A percentile compares a stretch with the other conserved stretches of the same genome.
phyloP scores from a whole-genome alignment of 1,140 invertebrate genomes.

The Teleopsis dalmanni region DNA sequence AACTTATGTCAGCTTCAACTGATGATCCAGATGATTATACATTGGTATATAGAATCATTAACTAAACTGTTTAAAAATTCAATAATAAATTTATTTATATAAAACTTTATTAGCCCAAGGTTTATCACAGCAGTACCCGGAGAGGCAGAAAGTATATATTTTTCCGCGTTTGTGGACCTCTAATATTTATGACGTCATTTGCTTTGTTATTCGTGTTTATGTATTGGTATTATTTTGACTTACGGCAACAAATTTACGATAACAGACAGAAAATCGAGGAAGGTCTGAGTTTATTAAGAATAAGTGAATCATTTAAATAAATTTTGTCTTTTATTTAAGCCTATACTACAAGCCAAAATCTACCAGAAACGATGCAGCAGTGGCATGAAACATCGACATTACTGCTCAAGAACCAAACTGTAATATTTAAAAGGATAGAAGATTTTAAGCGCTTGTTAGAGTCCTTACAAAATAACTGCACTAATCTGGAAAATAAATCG shows the following conservation, averaged over 20 bases:
- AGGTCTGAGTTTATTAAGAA: too few relatives aligned
- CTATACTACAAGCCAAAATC: conserved; percentile 52
- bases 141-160: conserved; percentile 28
- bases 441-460: conserved; percentile 28
- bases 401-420: conserved; percentile 53
- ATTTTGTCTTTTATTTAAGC: conserved; percentile 37
- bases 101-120: conserved; percentile 5
- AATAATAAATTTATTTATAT: neutral
- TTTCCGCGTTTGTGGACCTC: conserved; percentile 31
- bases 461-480: conserved; percentile 24
- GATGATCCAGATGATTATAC: conserved; percentile 45
- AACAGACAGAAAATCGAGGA: conserved; percentile 41
- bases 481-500: conserved; percentile 26
- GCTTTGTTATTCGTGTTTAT: conserved; percentile 29
- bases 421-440: conserved; percentile 22
- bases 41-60: conserved; percentile 25
- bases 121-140: conserved; percentile 14
- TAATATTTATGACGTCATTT: conserved; percentile 28
- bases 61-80: neutral
- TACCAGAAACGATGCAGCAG: conserved; percentile 54
- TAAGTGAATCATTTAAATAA: neutral
- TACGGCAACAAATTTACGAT: conserved; percentile 33
- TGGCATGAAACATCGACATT: conserved; percentile 54
- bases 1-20: conserved; percentile 45
- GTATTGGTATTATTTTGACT: conserved; percentile 41